phyloP scores from a whole-genome alignment of 2,888 invertebrate species.

The Drosophila neonasuta region DNA sequence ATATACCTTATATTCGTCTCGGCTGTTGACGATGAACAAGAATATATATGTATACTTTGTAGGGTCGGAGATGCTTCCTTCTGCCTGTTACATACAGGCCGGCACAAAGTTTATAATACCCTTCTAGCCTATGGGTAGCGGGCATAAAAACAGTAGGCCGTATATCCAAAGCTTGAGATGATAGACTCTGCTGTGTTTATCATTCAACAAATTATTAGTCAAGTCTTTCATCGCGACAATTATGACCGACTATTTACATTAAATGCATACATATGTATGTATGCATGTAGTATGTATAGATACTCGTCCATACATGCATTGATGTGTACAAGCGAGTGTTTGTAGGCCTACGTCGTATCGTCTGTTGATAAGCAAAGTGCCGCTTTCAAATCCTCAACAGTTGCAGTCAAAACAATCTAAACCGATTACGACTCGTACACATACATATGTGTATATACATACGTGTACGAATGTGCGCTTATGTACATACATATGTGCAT shows the following conservation, averaged over 20 bases:
- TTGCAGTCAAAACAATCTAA: constrained; percentile 68
- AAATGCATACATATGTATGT: background rate
- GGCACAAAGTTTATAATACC: too few relatives aligned
- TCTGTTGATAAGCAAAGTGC: constrained; percentile 61
- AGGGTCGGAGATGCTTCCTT: too few relatives aligned
- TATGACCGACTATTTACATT: background rate
- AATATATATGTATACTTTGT: too few relatives aligned
- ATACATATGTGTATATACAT: constrained; percentile 1
- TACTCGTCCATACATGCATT: background rate
- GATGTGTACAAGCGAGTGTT: background rate
- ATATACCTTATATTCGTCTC: too few relatives aligned
- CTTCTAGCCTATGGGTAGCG: too few relatives aligned
- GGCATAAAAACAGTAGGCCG: too few relatives aligned
- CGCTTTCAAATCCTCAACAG: constrained; percentile 31
- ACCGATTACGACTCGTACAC: constrained; percentile 50
- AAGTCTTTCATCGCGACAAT: constrained; percentile 25
- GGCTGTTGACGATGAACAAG: too few relatives aligned
- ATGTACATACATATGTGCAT: constrained; percentile 19
- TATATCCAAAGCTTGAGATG: constrained; percentile 22
- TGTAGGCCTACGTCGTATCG: background rate
- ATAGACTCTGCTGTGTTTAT: constrained; percentile 45
- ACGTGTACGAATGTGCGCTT: background rate
- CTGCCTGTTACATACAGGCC: too few relatives aligned
- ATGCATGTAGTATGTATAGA: background rate
- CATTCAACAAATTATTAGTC: constrained; percentile 42